These are phyloP conservation scores for Rapana venosa DNA, from an alignment of 2,888 invertebrate species.

Conservation along the genomic window DNA sequence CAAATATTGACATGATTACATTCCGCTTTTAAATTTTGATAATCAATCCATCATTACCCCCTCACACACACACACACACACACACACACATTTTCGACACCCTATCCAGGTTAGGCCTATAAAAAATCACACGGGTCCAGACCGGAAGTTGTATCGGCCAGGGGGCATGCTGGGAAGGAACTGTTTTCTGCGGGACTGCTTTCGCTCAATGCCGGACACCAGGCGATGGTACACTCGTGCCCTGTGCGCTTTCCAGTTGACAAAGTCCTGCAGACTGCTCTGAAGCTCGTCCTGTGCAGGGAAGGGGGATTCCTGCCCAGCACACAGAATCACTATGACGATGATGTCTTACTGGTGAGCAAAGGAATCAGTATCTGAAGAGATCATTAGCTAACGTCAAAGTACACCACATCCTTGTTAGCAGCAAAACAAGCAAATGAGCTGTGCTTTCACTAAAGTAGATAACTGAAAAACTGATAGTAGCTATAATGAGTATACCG, in stretches of 20 bases:
- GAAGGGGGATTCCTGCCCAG: constrained; percentile 65
- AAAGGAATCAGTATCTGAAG: neutral
- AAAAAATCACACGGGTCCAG: constrained; percentile 51
- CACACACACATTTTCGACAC: neutral
- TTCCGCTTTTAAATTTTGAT: too few species aligned
- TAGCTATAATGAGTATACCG: too few species aligned
- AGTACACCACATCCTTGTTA: neutral
- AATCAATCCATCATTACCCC: too few species aligned
- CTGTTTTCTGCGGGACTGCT: constrained; percentile 52
- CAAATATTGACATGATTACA: too few species aligned
- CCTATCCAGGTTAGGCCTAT: neutral
- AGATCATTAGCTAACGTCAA: neutral
- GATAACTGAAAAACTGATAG: too few species aligned
- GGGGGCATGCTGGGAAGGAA: constrained; percentile 57
- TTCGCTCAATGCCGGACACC: constrained; percentile 53
- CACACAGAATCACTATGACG: neutral
- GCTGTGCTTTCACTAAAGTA: too few species aligned
- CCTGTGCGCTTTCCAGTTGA: constrained; percentile 68
- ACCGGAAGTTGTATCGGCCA: constrained; percentile 67
- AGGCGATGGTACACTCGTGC: constrained; percentile 61
- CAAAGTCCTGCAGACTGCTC: constrained; percentile 63
- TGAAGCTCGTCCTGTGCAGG: constrained; percentile 65
- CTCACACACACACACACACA: neutral
- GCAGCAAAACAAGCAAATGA: too few species aligned
- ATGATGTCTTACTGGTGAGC: neutral